These are phyloP conservation scores for Phasia obesa DNA, from an alignment of 2,888 invertebrate species.

Conservation along the genomic window DNA sequence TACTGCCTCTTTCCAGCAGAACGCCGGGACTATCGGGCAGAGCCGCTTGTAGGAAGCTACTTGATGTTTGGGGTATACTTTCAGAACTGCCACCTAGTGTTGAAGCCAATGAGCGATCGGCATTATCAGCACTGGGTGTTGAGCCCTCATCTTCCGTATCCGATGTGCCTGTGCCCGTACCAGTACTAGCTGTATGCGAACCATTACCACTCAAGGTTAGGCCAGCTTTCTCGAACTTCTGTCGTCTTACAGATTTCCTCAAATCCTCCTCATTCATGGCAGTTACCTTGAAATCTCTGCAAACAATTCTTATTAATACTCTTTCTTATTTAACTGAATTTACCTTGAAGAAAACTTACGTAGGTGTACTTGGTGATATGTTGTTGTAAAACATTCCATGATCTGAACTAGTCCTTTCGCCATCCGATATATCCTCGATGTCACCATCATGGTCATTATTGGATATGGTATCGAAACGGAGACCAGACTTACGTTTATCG, in stretches of 20 bases:
- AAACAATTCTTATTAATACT: conserved; percentile 65
- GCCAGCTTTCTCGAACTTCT: conserved; percentile 85
- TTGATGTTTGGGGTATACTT: conserved; percentile 81
- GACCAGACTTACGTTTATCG: conserved; percentile 80
- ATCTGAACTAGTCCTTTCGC: conserved; percentile 90
- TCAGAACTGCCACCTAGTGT: conserved; percentile 90
- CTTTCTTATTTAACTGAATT: background rate
- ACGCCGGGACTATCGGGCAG: conserved; percentile 81
- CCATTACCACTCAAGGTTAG: conserved; percentile 81
- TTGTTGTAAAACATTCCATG: conserved; percentile 89
- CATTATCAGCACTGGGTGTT: conserved; percentile 91
- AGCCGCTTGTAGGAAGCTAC: conserved; percentile 81
- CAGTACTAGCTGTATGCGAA: conserved; percentile 83
- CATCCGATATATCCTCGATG: conserved; percentile 93
- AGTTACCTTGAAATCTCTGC: conserved; percentile 92
- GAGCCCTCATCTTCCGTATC: conserved; percentile 90
- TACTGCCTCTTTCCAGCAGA: conserved; percentile 80
- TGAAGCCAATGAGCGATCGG: conserved; percentile 86
- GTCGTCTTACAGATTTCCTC: conserved; percentile 88
- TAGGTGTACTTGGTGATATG: conserved; percentile 82
- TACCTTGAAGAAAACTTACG: conserved; percentile 76
- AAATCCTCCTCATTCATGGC: conserved; percentile 94
- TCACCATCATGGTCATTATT: conserved; percentile 94
- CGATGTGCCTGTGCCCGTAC: conserved; percentile 86
- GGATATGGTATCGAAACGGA: conserved; percentile 84